These are phyloP conservation scores for Panthera tigris DNA, from an alignment of 2,113 vertebrate genomes.

Conservation along the genomic window DNA sequence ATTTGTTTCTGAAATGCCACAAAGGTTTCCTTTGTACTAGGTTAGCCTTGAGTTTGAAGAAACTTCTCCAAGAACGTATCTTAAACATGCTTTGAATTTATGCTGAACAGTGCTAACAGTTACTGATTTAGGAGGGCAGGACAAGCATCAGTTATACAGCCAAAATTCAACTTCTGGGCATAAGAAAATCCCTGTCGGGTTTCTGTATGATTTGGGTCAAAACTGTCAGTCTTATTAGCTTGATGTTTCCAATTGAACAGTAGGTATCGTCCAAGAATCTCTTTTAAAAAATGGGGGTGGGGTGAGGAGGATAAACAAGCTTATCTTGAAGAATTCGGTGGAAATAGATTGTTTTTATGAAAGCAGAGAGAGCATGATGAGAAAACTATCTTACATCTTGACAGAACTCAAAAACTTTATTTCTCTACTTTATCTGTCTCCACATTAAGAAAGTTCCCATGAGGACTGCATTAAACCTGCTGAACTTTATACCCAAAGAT, in stretches of 20 bases:
- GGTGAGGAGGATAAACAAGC: background rate
- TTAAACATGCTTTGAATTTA: constrained; percentile 66
- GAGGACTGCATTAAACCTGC: background rate
- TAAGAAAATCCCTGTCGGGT: background rate
- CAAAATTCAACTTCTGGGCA: constrained; percentile 33
- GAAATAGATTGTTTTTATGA: background rate
- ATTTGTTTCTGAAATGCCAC: constrained; percentile 45
- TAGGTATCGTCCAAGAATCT: background rate
- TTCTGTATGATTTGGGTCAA: constrained; percentile 12
- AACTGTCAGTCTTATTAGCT: constrained; percentile 20
- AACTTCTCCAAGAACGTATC: constrained; percentile 66
- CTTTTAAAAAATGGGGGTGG: background rate
- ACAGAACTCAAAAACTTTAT: constrained; percentile 45
- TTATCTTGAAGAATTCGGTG: background rate
- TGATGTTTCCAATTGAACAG: constrained; percentile 31
- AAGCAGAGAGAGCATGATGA: background rate
- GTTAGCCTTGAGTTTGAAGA: constrained; percentile 72
- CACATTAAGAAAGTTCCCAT: background rate
- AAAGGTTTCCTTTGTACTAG: constrained; percentile 64
- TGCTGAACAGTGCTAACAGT: constrained; percentile 53
- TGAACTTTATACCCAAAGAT: constrained; percentile 25
- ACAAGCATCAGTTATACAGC: constrained; percentile 9
- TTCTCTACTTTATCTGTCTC: constrained; percentile 15
- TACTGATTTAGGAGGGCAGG: constrained; percentile 67
- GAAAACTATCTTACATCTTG: constrained; percentile 11